Evolutionary conservation across 2,797 vertebrate species (phyloP).

Genomic region (Lophotriccus pileatus): DNA sequence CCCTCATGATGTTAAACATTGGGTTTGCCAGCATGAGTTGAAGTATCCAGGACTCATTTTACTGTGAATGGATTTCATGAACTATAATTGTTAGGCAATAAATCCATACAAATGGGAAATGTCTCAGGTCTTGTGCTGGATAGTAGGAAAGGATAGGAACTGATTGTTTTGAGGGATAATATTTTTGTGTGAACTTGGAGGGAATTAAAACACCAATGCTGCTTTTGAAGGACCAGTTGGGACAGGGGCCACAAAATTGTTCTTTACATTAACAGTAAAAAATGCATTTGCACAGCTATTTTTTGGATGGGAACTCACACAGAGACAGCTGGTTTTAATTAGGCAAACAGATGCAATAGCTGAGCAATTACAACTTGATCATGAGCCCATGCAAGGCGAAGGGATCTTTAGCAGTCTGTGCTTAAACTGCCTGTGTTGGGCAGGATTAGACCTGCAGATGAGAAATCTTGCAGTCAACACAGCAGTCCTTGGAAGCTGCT

Average conservation of each 20-base stretch:
- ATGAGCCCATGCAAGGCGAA: neutral
- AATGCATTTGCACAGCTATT: constrained; percentile 35
- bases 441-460: neutral
- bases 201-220: constrained; percentile 60
- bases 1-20: constrained; percentile 37
- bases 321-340: constrained; percentile 38
- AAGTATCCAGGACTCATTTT: constrained; percentile 28
- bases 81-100: constrained; percentile 60
- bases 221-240: constrained; percentile 62
- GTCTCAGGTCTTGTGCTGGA: constrained; percentile 32
- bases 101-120: constrained; percentile 59
- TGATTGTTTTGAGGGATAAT: neutral
- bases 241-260: constrained; percentile 35
- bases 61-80: constrained; percentile 56
- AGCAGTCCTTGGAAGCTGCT: neutral
- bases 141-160: constrained; percentile 49
- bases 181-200: constrained; percentile 67
- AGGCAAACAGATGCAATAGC: constrained; percentile 46
- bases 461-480: neutral
- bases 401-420: neutral
- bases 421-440: neutral
- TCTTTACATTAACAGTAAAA: constrained; percentile 59
- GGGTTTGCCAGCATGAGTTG: constrained; percentile 34
- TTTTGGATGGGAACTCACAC: neutral
- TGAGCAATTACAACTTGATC: constrained; percentile 41